A percentile compares a stretch with the other conserved stretches of the same genome.
phyloP scores from a whole-genome alignment of 2,888 invertebrate genomes.

The Dolichomitus sp. region DNA sequence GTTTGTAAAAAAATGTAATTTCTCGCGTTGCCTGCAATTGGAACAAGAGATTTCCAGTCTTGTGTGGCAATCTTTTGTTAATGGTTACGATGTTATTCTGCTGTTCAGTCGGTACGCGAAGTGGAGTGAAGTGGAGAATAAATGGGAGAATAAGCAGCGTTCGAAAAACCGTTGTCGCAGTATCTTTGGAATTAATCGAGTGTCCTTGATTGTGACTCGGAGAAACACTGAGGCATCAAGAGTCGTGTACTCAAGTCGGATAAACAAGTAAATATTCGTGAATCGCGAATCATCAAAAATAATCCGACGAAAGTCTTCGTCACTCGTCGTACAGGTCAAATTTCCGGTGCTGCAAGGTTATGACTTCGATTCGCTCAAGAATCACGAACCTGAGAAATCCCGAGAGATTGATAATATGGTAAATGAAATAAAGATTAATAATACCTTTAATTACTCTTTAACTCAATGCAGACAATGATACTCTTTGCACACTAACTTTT shows the following conservation, averaged over 20 bases:
- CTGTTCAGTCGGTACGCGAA: constrained; percentile 25
- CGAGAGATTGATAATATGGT: constrained; percentile 60
- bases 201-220: constrained; percentile 27
- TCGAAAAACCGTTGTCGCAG: constrained; percentile 37
- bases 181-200: constrained; percentile 8
- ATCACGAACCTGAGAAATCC: constrained; percentile 38
- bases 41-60: constrained; percentile 27
- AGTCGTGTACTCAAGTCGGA: neutral
- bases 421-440: constrained; percentile 1
- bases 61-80: constrained; percentile 5
- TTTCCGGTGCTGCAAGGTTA: constrained; percentile 57
- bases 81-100: constrained; percentile 39
- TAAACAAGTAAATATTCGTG: neutral
- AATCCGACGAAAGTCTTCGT: neutral
- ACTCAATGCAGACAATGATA: neutral
- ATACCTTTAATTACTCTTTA: neutral
- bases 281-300: constrained; percentile 1
- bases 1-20: constrained; percentile 7
- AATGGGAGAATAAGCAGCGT: constrained; percentile 31
- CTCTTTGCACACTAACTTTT: neutral
- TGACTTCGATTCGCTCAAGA: constrained; percentile 52
- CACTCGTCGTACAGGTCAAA: constrained; percentile 27
- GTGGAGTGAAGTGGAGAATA: constrained; percentile 27
- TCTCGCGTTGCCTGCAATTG: constrained; percentile 8
- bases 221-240: neutral